phyloP scores from a whole-genome alignment of 2,888 invertebrate species.

The Tanytarsus gracilentus region DNA sequence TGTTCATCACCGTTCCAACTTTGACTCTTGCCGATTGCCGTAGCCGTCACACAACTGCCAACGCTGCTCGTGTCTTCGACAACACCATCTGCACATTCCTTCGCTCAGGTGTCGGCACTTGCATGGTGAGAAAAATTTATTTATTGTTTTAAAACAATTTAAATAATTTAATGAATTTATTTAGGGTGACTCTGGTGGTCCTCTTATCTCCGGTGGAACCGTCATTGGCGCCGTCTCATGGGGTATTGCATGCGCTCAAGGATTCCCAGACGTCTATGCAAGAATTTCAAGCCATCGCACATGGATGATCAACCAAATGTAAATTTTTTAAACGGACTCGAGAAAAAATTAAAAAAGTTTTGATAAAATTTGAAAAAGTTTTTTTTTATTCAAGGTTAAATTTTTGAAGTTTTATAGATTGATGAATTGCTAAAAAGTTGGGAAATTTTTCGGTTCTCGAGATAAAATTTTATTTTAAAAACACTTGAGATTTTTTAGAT shows the following conservation, averaged over 20 bases:
- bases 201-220: neutral
- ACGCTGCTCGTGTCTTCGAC: slow-evolving; percentile 4
- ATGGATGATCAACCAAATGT: slow-evolving; percentile 9
- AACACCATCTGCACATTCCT: slow-evolving; percentile 6
- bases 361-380: too few relatives aligned
- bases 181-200: neutral
- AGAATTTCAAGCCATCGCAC: neutral
- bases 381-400: too few relatives aligned
- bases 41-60: neutral
- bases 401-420: too few relatives aligned
- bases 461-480: too few relatives aligned
- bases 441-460: too few relatives aligned
- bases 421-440: too few relatives aligned
- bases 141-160: neutral
- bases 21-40: slow-evolving; percentile 13
- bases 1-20: neutral
- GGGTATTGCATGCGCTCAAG: slow-evolving; percentile 22
- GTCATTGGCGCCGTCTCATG: slow-evolving; percentile 24
- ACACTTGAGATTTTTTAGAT: too few relatives aligned
- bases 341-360: neutral
- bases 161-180: too few relatives aligned
- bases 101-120: neutral
- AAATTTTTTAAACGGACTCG: slow-evolving; percentile 18
- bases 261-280: slow-evolving; percentile 13
- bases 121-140: neutral